Percentiles rank a stretch among this genome's conserved stretches.
These are phyloP conservation scores for Xanthorhoe spadicearia DNA, from an alignment of 2,888 invertebrate genomes.

Conservation along the genomic window DNA sequence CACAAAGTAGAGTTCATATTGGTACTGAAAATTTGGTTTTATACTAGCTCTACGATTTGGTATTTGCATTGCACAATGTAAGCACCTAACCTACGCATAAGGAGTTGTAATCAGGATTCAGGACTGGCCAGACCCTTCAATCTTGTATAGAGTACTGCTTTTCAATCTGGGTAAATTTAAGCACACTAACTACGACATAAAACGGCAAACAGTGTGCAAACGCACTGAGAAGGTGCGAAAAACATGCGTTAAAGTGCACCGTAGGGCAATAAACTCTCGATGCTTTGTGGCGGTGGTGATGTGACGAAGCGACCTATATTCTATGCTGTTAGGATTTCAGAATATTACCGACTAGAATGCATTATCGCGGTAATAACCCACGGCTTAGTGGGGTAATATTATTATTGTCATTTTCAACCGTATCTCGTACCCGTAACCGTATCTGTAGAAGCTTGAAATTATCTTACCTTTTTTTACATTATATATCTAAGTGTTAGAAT, in stretches of 20 bases:
- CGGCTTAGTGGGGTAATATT: slow-evolving; percentile 6
- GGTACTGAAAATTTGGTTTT: no score
- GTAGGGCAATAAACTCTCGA: slow-evolving; percentile 67
- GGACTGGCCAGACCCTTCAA: background rate
- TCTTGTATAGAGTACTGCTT: background rate
- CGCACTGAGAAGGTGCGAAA: slow-evolving; percentile 57
- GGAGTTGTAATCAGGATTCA: no score
- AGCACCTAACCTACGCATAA: no score
- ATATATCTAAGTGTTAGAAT: background rate
- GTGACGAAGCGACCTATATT: slow-evolving; percentile 33
- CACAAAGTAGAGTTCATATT: no score
- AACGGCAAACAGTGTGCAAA: slow-evolving; percentile 13
- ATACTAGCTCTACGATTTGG: no score
- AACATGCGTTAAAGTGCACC: slow-evolving; percentile 54
- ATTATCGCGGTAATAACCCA: slow-evolving; percentile 17
- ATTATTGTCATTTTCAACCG: slow-evolving; percentile 1
- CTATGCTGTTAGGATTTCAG: slow-evolving; percentile 19
- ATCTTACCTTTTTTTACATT: background rate
- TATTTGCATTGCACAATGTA: no score
- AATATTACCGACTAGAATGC: slow-evolving; percentile 16
- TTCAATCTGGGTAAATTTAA: background rate
- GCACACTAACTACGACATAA: background rate
- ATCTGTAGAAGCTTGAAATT: no score
- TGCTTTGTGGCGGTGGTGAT: slow-evolving; percentile 37
- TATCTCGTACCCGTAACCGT: background rate